A percentile compares a stretch with the other conserved stretches of the same genome.
Evolutionary conservation across 2,888 invertebrate species (phyloP).

Genomic region (Epinotia brunnichana): DNA sequence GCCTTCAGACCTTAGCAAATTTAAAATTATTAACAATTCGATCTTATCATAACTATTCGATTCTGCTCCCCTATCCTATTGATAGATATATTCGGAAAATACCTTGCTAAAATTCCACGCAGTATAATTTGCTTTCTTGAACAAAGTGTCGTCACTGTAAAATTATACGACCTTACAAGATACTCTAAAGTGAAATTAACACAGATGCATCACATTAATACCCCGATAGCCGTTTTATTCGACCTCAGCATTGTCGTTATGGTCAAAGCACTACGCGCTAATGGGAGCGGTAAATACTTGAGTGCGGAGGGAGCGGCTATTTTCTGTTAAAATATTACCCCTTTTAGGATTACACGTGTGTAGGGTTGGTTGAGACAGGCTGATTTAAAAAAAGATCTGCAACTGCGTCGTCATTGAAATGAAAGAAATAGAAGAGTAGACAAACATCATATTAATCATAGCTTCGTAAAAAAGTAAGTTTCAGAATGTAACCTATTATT

Average conservation of each 20-base stretch:
- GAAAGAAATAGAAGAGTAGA: too few species aligned
- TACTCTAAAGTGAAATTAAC: conserved; percentile 17
- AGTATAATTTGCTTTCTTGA: too few species aligned
- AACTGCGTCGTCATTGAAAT: background rate
- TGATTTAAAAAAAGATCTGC: background rate
- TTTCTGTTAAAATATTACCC: conserved; percentile 78
- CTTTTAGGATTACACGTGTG: conserved; percentile 75
- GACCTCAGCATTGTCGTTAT: conserved; percentile 51
- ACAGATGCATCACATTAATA: conserved; percentile 36
- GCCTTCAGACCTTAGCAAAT: too few species aligned
- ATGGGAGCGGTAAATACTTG: conserved; percentile 71
- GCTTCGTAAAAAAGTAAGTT: too few species aligned
- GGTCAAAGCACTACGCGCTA: conserved; percentile 63
- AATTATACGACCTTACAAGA: background rate
- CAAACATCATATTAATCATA: too few species aligned
- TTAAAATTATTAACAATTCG: too few species aligned
- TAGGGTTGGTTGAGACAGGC: conserved; percentile 43
- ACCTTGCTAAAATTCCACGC: too few species aligned
- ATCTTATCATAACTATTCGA: too few species aligned
- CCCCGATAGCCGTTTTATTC: conserved; percentile 37
- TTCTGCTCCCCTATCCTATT: too few species aligned
- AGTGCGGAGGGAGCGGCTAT: conserved; percentile 68
- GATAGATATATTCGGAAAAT: too few species aligned
- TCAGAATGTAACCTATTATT: too few species aligned
- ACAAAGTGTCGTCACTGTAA: background rate